Percentiles rank a stretch among this genome's conserved stretches.
phyloP scores from a whole-genome alignment of 2,888 invertebrate species.

The Trichopoda pennipes region DNA sequence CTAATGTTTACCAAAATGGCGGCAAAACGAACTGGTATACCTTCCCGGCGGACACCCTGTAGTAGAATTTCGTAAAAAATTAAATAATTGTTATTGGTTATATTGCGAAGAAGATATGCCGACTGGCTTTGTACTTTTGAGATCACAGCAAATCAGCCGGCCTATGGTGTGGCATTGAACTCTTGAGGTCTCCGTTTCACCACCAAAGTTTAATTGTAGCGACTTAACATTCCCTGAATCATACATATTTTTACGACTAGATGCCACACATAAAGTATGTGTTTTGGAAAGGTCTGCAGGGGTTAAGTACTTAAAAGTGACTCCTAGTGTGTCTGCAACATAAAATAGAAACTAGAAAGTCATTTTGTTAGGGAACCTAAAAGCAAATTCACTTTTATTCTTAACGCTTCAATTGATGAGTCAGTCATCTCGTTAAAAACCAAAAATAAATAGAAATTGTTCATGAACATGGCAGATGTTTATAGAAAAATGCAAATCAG shows the following conservation, averaged over 20 bases:
- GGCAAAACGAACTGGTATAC: too few relatives aligned
- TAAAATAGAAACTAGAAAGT: constrained; percentile 54
- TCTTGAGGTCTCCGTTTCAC: too few relatives aligned
- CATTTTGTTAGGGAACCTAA: constrained; percentile 58
- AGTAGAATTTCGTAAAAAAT: too few relatives aligned
- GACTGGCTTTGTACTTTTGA: too few relatives aligned
- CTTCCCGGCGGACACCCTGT: too few relatives aligned
- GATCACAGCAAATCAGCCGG: too few relatives aligned
- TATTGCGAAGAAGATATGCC: too few relatives aligned
- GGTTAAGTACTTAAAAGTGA: constrained; percentile 54
- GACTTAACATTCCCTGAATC: background rate
- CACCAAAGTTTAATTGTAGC: too few relatives aligned
- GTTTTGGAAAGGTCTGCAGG: constrained; percentile 37
- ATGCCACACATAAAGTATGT: constrained; percentile 4
- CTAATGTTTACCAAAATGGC: too few relatives aligned
- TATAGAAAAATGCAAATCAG: background rate
- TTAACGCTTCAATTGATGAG: constrained; percentile 32
- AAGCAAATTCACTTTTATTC: constrained; percentile 11
- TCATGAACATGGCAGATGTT: background rate
- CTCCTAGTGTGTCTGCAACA: background rate
- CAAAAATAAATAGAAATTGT: background rate
- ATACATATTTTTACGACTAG: constrained; percentile 19
- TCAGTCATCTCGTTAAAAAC: too few relatives aligned
- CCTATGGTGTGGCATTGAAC: too few relatives aligned
- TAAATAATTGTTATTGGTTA: too few relatives aligned